phyloP scores from a whole-genome alignment of 1,140 invertebrate genomes.

The Caenorhabditis brenneri region DNA sequence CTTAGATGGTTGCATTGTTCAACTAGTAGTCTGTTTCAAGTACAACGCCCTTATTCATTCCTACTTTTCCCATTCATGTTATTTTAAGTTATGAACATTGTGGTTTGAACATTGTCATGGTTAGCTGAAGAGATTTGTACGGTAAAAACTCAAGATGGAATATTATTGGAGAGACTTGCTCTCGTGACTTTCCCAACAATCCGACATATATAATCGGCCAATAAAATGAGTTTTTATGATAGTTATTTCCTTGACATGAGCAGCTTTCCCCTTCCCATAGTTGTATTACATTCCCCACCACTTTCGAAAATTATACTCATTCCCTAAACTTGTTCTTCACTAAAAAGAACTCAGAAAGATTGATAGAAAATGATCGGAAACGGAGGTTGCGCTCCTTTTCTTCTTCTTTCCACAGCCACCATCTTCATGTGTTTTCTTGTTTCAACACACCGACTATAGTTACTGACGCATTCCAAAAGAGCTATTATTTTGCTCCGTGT shows the following conservation, averaged over 20 bases:
- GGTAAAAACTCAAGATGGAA: no score
- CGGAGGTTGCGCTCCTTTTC: background rate
- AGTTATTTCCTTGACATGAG: no score
- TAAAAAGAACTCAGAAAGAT: constrained; percentile 6
- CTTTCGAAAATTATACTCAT: background rate
- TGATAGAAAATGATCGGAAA: constrained; percentile 37
- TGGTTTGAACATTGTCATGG: no score
- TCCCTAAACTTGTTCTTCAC: background rate
- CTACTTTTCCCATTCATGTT: no score
- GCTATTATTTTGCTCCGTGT: constrained; percentile 3
- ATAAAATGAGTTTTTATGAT: background rate
- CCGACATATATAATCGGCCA: no score
- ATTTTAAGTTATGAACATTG: no score
- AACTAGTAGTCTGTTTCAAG: background rate
- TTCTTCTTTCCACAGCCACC: background rate
- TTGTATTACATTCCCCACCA: background rate
- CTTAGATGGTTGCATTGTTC: constrained; percentile 9
- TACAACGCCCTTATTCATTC: constrained; percentile 3
- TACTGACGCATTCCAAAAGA: constrained; percentile 29
- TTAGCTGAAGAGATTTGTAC: no score
- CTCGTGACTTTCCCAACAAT: no score
- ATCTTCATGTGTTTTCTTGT: constrained; percentile 10
- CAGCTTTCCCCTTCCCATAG: no score
- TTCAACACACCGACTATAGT: constrained; percentile 38
- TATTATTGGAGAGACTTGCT: no score